Evolutionary conservation across 2,888 invertebrate species (phyloP).

Genomic region (Petrophora chlorosata): DNA sequence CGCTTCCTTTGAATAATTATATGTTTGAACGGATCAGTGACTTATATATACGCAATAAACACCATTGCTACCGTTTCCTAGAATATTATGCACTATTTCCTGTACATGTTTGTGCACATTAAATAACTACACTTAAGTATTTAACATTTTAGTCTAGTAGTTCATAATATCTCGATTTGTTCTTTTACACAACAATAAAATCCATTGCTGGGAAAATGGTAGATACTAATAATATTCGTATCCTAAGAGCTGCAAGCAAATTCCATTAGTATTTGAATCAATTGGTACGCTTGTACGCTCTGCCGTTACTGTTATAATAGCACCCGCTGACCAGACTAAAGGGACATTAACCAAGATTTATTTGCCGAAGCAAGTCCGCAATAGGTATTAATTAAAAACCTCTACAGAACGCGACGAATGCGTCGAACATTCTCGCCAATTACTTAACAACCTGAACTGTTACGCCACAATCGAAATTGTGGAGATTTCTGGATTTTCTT

Average conservation of each 20-base stretch:
- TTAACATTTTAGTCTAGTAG: too few species aligned
- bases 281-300: neutral
- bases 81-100: too few species aligned
- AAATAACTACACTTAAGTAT: too few species aligned
- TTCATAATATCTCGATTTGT: too few species aligned
- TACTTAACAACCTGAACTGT: too few species aligned
- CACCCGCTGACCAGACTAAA: conserved; percentile 66
- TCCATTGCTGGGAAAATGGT: too few species aligned
- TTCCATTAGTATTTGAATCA: neutral
- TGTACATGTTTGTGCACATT: too few species aligned
- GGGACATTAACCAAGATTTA: conserved; percentile 83
- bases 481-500: conserved; percentile 26
- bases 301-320: conserved; percentile 4
- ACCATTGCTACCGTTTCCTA: too few species aligned
- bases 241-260: neutral
- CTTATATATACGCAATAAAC: too few species aligned
- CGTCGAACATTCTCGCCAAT: conserved; percentile 55
- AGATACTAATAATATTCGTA: too few species aligned
- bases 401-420: conserved; percentile 60
- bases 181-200: too few species aligned
- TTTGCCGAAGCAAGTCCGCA: conserved; percentile 55
- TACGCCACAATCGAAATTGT: conserved; percentile 30
- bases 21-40: too few species aligned
- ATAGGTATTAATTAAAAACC: conserved; percentile 80
- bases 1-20: neutral